These are phyloP conservation scores for Ptychadena robeensis DNA, from an alignment of 2,797 vertebrate species.

Conservation along the genomic window DNA sequence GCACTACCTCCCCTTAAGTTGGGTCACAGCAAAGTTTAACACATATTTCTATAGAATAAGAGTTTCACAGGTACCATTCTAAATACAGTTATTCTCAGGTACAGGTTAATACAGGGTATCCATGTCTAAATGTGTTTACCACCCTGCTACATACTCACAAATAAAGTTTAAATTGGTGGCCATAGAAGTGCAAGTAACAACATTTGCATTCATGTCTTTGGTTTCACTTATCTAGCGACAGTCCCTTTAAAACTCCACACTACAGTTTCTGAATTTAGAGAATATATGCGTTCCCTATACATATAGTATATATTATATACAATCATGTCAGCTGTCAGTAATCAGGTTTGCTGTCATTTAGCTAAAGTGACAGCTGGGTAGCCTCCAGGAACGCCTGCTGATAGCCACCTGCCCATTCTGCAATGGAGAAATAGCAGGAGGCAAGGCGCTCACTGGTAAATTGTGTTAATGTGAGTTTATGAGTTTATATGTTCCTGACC, in stretches of 20 bases:
- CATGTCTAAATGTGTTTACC: too few relatives aligned
- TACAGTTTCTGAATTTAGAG: neutral
- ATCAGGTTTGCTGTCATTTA: neutral
- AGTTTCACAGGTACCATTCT: too few relatives aligned
- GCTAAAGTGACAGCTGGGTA: slow-evolving; percentile 1
- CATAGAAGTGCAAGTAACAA: too few relatives aligned
- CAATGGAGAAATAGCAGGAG: neutral
- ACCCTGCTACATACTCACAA: too few relatives aligned
- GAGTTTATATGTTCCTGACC: slow-evolving; percentile 4
- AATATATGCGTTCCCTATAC: neutral
- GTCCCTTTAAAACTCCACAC: neutral
- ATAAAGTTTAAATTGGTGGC: too few relatives aligned
- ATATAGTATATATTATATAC: neutral
- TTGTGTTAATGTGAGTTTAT: slow-evolving; percentile 27
- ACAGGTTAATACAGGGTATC: too few relatives aligned
- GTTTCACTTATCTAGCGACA: too few relatives aligned
- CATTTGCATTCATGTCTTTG: too few relatives aligned
- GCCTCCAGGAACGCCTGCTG: neutral
- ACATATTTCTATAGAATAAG: too few relatives aligned
- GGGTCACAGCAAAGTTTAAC: too few relatives aligned
- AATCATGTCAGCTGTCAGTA: neutral
- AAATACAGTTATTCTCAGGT: too few relatives aligned
- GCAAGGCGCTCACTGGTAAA: neutral
- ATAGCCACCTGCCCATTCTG: slow-evolving; percentile 7
- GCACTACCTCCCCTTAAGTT: too few relatives aligned